A percentile compares a stretch with the other conserved stretches of the same genome.
phyloP scores from a whole-genome alignment of 2,888 invertebrate species.

The Hipparchia semele region DNA sequence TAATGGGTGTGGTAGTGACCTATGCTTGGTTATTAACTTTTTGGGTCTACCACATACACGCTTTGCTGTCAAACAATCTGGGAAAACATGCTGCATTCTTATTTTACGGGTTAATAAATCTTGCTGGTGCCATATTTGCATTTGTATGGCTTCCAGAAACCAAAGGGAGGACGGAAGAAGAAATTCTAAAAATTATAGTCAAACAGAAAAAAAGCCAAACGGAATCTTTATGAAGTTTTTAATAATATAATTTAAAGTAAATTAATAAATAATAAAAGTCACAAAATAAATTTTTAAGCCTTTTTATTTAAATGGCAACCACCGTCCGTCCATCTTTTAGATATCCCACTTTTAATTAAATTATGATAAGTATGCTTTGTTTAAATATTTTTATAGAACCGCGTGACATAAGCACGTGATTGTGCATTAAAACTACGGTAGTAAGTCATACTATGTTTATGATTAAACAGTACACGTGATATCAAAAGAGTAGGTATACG shows the following conservation, averaged over 20 bases:
- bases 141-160: conserved; percentile 66
- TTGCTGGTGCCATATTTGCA: conserved; percentile 54
- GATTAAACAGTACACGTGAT: too few species aligned
- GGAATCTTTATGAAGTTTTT: neutral
- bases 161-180: conserved; percentile 63
- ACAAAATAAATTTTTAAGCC: neutral
- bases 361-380: neutral
- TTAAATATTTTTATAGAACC: neutral
- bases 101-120: conserved; percentile 56
- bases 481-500: too few species aligned
- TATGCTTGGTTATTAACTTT: conserved; percentile 52
- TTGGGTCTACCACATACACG: conserved; percentile 47
- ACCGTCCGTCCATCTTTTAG: neutral
- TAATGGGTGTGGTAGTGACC: conserved; percentile 51
- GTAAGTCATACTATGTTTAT: too few species aligned
- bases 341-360: neutral
- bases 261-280: conserved; percentile 7
- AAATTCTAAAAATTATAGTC: conserved; percentile 42
- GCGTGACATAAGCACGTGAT: neutral
- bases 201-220: conserved; percentile 36
- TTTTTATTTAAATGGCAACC: neutral
- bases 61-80: conserved; percentile 45
- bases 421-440: too few species aligned
- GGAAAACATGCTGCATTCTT: conserved; percentile 62
- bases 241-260: neutral